Conservation (phyloP, 64 coral and sea anemone genomes). For the Actinia tenebrosa region DNA sequence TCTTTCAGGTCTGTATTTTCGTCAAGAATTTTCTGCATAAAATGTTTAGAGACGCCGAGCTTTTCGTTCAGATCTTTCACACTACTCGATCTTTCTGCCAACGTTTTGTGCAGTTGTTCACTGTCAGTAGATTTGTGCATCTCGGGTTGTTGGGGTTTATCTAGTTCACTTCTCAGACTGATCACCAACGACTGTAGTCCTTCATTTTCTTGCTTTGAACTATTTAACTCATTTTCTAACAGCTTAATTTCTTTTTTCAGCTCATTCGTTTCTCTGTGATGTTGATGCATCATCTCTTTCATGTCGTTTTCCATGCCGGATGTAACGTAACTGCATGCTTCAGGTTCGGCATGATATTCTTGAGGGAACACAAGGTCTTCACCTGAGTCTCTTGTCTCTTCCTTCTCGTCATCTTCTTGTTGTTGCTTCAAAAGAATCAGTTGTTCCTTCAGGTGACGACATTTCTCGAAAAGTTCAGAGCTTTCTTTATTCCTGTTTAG, state of each 20-base stretch:
- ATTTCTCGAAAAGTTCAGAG: background rate
- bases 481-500: background rate
- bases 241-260: conserved; percentile 41
- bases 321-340: background rate
- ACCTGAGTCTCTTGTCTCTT: background rate
- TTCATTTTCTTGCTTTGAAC: background rate
- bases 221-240: conserved; percentile 22
- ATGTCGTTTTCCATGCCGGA: conserved; percentile 20
- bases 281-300: conserved; percentile 29
- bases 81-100: conserved; percentile 12
- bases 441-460: background rate
- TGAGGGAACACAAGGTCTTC: background rate
- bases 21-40: conserved; percentile 36
- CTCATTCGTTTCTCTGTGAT: conserved; percentile 39
- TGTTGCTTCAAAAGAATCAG: background rate
- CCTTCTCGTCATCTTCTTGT: background rate
- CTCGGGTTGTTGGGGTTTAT: background rate
- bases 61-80: conserved; percentile 24
- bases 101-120: background rate
- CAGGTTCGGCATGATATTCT: background rate
- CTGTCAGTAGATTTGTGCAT: background rate
- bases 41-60: conserved; percentile 20
- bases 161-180: background rate
- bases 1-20: conserved; percentile 28
- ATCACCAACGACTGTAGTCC: background rate